Evolutionary conservation across 2,888 invertebrate genomes (phyloP), one percentile per base, ranked within the genome.

Genomic region (Diarsia dahlii): DNA sequence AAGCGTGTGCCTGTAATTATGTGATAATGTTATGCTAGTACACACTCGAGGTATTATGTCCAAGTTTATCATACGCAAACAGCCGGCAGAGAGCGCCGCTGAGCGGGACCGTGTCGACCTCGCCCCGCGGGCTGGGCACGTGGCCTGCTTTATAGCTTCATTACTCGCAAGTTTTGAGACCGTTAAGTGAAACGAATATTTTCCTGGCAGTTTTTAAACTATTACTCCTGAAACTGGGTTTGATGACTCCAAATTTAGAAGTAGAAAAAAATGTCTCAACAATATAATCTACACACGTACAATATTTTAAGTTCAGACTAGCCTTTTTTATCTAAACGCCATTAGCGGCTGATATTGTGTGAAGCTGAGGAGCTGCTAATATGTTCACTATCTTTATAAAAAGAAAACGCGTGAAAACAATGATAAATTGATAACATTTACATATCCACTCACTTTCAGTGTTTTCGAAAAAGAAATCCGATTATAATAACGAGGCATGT

Each of bases 41-140:
- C 73, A 78, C 80, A 78, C 80, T 23, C 60, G 60, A 56, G 50
- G 62, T 28, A 64, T 76, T 71, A 48, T 71, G 75, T 74, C 78
- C 77, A 76, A 76, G 84, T 87, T 86, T 86, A 83, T 70, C 86
- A 78, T 74, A 87, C 58, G 72, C 84, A 87, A 85, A 86, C 86
- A 85, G 56, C 73, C 78, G 68, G 60, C 46, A 48, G 56, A n/a
- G 60, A 13, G 48, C 20, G 23, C 6, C 52, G 18, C 39, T n/a
- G 12, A 18, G 15, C 28, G 12, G 5, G 54, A 10, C 10, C 73
- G 34, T 13, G 72, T 46, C 10, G 66, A 23, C 46, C 60, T 39
- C 18, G 46, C 28, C 39, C 10, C 34, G 50, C 45, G 60, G 2
- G 18, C 52, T 18, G 10, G 63, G 48, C n/a, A 34, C 54, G 48